Conservation (phyloP, 2,888 invertebrate genomes). For the Dinocampus coccinellae region DNA sequence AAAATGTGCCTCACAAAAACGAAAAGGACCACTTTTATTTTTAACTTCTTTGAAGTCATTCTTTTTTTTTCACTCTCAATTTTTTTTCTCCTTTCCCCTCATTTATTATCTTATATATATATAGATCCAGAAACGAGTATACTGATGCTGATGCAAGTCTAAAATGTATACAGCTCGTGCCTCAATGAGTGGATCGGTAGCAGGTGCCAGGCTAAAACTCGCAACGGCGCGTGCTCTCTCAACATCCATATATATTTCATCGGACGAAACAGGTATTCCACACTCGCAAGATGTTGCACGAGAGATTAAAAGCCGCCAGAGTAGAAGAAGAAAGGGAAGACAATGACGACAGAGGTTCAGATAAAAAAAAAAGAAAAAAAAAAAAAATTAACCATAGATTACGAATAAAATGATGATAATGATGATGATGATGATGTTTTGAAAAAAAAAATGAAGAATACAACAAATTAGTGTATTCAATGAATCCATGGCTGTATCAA, state of each 20-base stretch:
- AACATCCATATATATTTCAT: constrained; percentile 13
- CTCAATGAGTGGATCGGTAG: constrained; percentile 48
- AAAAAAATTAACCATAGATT: too few species aligned
- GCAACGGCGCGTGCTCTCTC: constrained; percentile 44
- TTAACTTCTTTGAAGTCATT: too few species aligned
- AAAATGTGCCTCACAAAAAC: too few species aligned
- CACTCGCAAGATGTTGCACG: constrained; percentile 62
- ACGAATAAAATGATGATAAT: too few species aligned
- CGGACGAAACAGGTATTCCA: constrained; percentile 49
- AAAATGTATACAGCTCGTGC: constrained; percentile 12
- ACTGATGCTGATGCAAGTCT: not conserved
- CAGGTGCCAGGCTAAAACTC: constrained; percentile 59
- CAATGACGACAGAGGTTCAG: not conserved
- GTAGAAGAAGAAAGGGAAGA: constrained; percentile 33
- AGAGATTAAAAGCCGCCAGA: constrained; percentile 26
- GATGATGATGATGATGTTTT: too few species aligned
- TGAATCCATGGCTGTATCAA: constrained; percentile 3
- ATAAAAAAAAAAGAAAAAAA: not conserved
- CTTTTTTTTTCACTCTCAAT: too few species aligned
- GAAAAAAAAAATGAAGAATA: not conserved
- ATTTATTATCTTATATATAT: not conserved
- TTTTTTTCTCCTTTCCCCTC: too few species aligned
- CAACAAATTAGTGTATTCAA: not conserved
- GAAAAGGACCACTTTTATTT: too few species aligned
- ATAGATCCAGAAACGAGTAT: not conserved